Conservation (phyloP, 1,140 invertebrate species). For the Dendrolimus kikuchii region DNA sequence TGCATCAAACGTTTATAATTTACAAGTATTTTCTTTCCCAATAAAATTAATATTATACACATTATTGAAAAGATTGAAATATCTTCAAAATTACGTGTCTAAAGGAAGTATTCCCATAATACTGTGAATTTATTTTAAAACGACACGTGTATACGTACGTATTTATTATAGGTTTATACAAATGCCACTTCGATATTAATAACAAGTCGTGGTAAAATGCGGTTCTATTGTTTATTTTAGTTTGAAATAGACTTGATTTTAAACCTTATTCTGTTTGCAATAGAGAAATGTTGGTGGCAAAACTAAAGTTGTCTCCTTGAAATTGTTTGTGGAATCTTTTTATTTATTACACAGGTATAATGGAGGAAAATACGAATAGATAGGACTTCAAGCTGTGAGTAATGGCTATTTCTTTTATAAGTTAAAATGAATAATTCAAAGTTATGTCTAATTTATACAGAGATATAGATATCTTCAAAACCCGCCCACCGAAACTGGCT, state of each 20-base stretch:
- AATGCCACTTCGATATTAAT: slow-evolving; percentile 24
- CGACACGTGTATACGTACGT: slow-evolving; percentile 14
- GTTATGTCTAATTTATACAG: slow-evolving; percentile 54
- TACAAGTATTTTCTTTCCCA: too few relatives aligned
- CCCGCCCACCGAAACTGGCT: slow-evolving; percentile 31
- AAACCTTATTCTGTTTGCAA: neutral
- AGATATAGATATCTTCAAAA: slow-evolving; percentile 50
- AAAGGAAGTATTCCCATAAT: too few relatives aligned
- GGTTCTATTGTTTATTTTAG: slow-evolving; percentile 5
- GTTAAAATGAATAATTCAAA: slow-evolving; percentile 33
- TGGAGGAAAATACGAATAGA: slow-evolving; percentile 35
- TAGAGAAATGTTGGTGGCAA: neutral
- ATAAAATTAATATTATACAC: too few relatives aligned
- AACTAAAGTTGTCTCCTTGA: slow-evolving; percentile 18
- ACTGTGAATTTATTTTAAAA: slow-evolving; percentile 21
- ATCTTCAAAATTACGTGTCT: too few relatives aligned
- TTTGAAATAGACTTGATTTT: slow-evolving; percentile 1
- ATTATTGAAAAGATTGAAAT: too few relatives aligned
- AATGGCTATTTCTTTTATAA: slow-evolving; percentile 35
- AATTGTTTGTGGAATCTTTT: slow-evolving; percentile 37
- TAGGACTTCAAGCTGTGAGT: slow-evolving; percentile 49
- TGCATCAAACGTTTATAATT: too few relatives aligned
- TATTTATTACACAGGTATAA: slow-evolving; percentile 36
- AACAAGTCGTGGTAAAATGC: slow-evolving; percentile 23
- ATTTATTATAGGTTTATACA: slow-evolving; percentile 5